Percentiles rank a stretch among this genome's conserved stretches.
Conservation (phyloP, 2,113 vertebrate genomes). For the Vanacampus margaritifer region DNA sequence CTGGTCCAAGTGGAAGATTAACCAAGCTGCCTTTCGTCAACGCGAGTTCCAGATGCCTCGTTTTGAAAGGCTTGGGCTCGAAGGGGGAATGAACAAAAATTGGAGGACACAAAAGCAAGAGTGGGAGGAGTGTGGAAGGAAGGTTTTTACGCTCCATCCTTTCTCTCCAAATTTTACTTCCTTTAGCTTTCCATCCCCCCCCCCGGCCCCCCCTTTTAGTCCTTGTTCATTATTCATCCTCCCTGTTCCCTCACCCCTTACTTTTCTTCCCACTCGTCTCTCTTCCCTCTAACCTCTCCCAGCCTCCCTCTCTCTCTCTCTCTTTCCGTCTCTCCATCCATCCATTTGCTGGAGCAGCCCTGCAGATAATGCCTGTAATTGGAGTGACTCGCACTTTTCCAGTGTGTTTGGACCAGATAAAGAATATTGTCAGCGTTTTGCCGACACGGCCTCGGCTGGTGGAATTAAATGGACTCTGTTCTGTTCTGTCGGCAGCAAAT, state of each 20-base stretch:
- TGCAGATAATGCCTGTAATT: slow-evolving; percentile 77
- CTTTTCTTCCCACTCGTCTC: slow-evolving; percentile 36
- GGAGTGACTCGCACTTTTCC: slow-evolving; percentile 74
- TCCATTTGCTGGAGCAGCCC: slow-evolving; percentile 65
- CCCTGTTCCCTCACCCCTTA: slow-evolving; percentile 37
- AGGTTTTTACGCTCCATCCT: slow-evolving; percentile 34
- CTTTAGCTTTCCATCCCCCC: slow-evolving; percentile 27
- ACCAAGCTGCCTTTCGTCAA: slow-evolving; percentile 31
- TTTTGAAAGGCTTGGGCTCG: slow-evolving; percentile 49
- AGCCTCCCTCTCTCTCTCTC: slow-evolving; percentile 13
- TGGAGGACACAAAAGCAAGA: slow-evolving; percentile 24
- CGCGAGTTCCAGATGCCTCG: slow-evolving; percentile 39
- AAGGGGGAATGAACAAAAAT: slow-evolving; percentile 34
- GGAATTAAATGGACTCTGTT: slow-evolving; percentile 76
- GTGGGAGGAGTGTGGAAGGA: slow-evolving; percentile 17
- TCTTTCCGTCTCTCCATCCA: slow-evolving; percentile 55
- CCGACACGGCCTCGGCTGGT: slow-evolving; percentile 73
- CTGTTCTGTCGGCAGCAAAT: slow-evolving; percentile 73
- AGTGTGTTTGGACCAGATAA: slow-evolving; percentile 78
- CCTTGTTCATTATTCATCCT: slow-evolving; percentile 53
- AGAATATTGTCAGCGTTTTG: slow-evolving; percentile 73
- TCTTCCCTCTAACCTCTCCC: slow-evolving; percentile 41
- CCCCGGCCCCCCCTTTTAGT: slow-evolving; percentile 29
- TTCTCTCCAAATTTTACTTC: slow-evolving; percentile 46
- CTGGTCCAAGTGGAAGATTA: slow-evolving; percentile 47